Conservation (phyloP, 2,888 invertebrate genomes). For the Rhodophaea formosa region DNA sequence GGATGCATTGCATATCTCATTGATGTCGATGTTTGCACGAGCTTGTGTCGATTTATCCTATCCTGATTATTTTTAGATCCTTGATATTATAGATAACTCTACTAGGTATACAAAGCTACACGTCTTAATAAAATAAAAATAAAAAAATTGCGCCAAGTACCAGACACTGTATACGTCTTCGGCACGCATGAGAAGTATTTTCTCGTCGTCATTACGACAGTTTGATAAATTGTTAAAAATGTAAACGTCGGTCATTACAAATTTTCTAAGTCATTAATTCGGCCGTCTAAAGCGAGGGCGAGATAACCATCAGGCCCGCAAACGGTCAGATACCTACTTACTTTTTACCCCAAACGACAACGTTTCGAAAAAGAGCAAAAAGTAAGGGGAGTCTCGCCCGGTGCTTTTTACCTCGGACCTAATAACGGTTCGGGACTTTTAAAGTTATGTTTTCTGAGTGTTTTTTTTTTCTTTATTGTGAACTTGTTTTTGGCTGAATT, state of each 20-base stretch:
- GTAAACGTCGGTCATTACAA: slow-evolving; percentile 26
- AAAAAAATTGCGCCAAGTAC: too few species aligned
- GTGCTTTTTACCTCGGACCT: background rate
- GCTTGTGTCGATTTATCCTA: too few species aligned
- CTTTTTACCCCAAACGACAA: slow-evolving; percentile 21
- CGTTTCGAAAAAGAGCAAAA: slow-evolving; percentile 20
- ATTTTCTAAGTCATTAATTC: slow-evolving; percentile 41
- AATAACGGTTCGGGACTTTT: slow-evolving; percentile 6
- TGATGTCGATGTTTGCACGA: too few species aligned
- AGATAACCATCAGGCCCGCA: slow-evolving; percentile 28
- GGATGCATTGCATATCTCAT: too few species aligned
- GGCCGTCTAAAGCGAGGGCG: slow-evolving; percentile 14
- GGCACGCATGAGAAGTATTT: too few species aligned
- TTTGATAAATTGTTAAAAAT: background rate
- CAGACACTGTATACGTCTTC: too few species aligned
- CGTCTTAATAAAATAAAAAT: too few species aligned
- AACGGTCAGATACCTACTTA: slow-evolving; percentile 22
- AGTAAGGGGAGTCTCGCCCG: slow-evolving; percentile 1
- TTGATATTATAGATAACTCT: too few species aligned
- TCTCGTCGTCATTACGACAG: too few species aligned
- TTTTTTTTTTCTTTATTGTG: background rate
- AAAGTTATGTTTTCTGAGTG: background rate
- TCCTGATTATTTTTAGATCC: too few species aligned
- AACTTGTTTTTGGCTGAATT: background rate
- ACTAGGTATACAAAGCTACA: too few species aligned